These are phyloP conservation scores for Lithodes maja DNA, from an alignment of 2,888 invertebrate genomes.

Conservation along the genomic window DNA sequence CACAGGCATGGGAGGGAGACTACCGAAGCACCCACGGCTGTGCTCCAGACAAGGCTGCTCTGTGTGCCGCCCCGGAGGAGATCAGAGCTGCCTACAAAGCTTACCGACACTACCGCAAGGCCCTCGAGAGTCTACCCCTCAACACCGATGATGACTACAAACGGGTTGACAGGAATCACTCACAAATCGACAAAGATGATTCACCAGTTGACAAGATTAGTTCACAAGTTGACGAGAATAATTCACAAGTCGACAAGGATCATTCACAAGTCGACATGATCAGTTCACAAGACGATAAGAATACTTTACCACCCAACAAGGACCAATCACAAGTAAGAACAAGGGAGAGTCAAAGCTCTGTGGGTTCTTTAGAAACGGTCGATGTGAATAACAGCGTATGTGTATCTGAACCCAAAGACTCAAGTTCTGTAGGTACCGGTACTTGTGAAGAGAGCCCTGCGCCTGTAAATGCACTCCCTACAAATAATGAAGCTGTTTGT, in stretches of 20 bases:
- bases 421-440: neutral
- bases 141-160: neutral
- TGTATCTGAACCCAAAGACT: no score
- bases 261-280: no score
- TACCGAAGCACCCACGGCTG: conserved; percentile 33
- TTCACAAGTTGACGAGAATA: no score
- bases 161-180: neutral
- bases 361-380: neutral
- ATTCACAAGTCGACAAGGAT: no score
- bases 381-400: neutral
- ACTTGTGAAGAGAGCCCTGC: neutral
- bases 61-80: conserved; percentile 49
- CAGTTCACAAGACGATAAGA: no score
- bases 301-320: no score
- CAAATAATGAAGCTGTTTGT: no score
- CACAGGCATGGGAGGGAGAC: conserved; percentile 62
- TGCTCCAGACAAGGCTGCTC: conserved; percentile 45
- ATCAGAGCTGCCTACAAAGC: conserved; percentile 55
- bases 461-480: no score
- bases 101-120: conserved; percentile 50
- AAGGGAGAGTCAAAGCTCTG: neutral
- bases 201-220: neutral
- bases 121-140: conserved; percentile 1
- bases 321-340: neutral
- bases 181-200: neutral